phyloP scores from a whole-genome alignment of 2,888 invertebrate genomes.

The Callyntrura sp. region DNA sequence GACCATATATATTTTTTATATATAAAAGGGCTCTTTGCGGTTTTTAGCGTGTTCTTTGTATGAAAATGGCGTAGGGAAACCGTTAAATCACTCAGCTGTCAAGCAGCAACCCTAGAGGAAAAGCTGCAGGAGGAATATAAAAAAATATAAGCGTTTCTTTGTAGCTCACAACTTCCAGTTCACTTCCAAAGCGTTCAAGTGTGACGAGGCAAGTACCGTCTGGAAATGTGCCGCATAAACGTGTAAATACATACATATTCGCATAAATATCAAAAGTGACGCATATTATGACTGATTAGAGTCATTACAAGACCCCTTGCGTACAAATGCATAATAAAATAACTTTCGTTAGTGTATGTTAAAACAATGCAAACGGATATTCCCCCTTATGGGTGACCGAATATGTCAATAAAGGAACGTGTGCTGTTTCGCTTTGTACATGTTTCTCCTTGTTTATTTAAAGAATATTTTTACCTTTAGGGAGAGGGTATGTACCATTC shows the following conservation, averaged over 20 bases:
- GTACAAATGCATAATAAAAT: neutral
- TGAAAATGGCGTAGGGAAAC: neutral
- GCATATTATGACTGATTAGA: conserved; percentile 68
- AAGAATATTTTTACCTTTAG: too few species aligned
- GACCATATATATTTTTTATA: too few species aligned
- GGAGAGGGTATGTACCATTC: too few species aligned
- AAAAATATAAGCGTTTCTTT: neutral
- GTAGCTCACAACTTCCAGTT: neutral
- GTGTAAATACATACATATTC: too few species aligned
- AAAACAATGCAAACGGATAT: neutral
- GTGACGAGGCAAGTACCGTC: too few species aligned
- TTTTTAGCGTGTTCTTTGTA: too few species aligned
- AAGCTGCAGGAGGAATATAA: neutral
- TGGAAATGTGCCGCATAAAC: neutral
- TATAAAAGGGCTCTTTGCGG: too few species aligned
- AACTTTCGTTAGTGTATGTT: neutral
- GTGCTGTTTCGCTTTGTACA: too few species aligned
- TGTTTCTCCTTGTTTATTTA: too few species aligned
- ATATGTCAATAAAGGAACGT: too few species aligned
- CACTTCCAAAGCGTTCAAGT: neutral
- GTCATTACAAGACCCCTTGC: conserved; percentile 54
- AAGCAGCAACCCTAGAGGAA: conserved; percentile 40
- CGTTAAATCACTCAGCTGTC: conserved; percentile 60
- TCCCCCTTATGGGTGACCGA: too few species aligned
- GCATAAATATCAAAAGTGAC: conserved; percentile 42